Evolutionary conservation across 1,140 invertebrate genomes (phyloP).

Genomic region (Pseudoatta argentina): DNA sequence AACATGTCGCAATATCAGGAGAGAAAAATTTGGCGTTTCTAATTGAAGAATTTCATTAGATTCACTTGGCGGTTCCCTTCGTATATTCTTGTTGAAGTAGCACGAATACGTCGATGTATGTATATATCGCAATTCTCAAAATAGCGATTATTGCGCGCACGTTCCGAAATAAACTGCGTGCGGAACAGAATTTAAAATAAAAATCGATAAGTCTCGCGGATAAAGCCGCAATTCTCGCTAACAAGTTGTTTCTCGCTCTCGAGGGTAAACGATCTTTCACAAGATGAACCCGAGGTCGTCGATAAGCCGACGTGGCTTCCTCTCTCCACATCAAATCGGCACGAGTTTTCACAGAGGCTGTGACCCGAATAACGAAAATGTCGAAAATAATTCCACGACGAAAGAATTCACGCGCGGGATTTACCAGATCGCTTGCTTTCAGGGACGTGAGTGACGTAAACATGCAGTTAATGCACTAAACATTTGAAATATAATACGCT

Average conservation of each 20-base stretch:
- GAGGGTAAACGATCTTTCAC: conserved; percentile 41
- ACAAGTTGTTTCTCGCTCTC: conserved; percentile 1
- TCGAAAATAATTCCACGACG: conserved; percentile 64
- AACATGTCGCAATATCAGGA: neutral
- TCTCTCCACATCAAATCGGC: conserved; percentile 4
- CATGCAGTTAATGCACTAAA: neutral
- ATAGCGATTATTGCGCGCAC: conserved; percentile 37
- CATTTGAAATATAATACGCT: neutral
- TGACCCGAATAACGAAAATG: conserved; percentile 67
- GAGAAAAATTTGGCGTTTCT: neutral
- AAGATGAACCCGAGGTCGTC: conserved; percentile 49
- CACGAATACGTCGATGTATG: neutral
- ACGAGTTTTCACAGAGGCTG: conserved; percentile 14
- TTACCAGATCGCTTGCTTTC: neutral
- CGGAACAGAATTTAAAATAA: conserved; percentile 26
- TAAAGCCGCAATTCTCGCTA: conserved; percentile 17
- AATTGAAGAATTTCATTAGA: neutral
- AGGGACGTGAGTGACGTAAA: neutral
- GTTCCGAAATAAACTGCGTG: conserved; percentile 51
- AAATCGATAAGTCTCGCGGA: conserved; percentile 4
- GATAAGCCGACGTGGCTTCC: conserved; percentile 54
- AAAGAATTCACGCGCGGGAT: conserved; percentile 32
- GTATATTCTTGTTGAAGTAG: neutral
- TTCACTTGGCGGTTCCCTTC: neutral
- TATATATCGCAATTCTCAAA: conserved; percentile 26